Conservation (phyloP, 1,140 invertebrate species). For the Potamilus streckersoni region DNA sequence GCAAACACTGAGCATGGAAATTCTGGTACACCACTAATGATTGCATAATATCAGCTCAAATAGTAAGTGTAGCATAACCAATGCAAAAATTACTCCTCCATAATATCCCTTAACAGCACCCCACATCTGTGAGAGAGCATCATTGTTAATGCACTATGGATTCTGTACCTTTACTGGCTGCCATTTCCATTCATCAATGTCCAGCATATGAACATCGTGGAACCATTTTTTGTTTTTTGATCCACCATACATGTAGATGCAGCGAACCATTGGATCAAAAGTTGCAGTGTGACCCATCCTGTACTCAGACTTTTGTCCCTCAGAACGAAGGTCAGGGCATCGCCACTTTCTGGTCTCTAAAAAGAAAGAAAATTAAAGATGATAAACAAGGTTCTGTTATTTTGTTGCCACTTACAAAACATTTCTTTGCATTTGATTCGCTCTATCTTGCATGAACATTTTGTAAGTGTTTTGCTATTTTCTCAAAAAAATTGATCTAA, state of each 20-base stretch:
- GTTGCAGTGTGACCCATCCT: conserved; percentile 65
- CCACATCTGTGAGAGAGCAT: background rate
- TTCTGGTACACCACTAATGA: background rate
- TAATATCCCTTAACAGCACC: background rate
- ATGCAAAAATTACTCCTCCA: background rate
- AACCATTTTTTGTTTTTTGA: conserved; percentile 66
- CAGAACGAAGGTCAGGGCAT: conserved; percentile 40
- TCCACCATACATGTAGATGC: conserved; percentile 65
- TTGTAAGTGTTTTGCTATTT: too few species aligned
- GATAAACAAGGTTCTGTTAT: too few species aligned
- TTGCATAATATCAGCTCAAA: background rate
- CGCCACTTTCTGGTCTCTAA: conserved; percentile 60
- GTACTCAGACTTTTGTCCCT: conserved; percentile 58
- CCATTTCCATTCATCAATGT: conserved; percentile 65
- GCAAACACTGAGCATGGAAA: background rate
- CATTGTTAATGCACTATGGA: background rate
- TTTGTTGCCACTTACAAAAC: too few species aligned
- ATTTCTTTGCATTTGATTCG: too few species aligned
- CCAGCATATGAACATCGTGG: conserved; percentile 63
- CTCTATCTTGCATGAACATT: too few species aligned
- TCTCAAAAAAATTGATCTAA: too few species aligned
- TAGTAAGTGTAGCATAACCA: background rate
- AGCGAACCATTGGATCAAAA: conserved; percentile 61
- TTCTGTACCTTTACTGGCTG: conserved; percentile 56
- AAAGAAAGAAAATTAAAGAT: conserved; percentile 9